Conservation (phyloP, 2,113 vertebrate genomes). For the Myotis brandtii region DNA sequence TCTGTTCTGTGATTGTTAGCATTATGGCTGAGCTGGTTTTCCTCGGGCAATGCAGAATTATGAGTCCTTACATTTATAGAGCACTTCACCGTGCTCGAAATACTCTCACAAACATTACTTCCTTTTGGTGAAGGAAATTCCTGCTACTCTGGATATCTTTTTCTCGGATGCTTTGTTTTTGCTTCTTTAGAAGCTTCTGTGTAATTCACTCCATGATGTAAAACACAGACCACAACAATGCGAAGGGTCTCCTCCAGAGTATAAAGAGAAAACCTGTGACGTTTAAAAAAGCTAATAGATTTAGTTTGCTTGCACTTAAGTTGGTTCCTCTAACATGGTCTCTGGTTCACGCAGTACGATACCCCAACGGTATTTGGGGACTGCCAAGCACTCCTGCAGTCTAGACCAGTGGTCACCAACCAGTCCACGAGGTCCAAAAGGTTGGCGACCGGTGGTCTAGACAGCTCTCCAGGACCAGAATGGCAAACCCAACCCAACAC, state of each 20-base stretch:
- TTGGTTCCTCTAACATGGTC: neutral
- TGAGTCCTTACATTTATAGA: conserved; percentile 36
- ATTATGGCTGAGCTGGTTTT: neutral
- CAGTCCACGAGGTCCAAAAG: too few species aligned
- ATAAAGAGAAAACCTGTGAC: neutral
- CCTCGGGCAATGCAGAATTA: conserved; percentile 3
- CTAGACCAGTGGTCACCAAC: too few species aligned
- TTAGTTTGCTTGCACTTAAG: neutral
- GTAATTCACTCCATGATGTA: neutral
- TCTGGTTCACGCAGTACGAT: neutral
- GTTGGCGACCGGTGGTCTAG: too few species aligned
- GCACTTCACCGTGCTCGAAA: neutral
- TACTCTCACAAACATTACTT: conserved; percentile 33
- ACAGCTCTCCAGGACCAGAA: neutral
- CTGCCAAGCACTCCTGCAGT: neutral
- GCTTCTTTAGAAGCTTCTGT: conserved; percentile 23
- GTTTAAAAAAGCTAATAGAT: conserved; percentile 5
- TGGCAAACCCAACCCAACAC: neutral
- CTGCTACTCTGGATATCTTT: neutral
- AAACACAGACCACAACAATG: conserved; percentile 4
- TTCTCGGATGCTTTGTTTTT: conserved; percentile 49
- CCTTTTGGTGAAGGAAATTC: conserved; percentile 37
- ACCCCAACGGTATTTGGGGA: fast-evolving
- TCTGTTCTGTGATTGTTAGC: neutral
- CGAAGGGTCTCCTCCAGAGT: conserved; percentile 10